A percentile compares a stretch with the other conserved stretches of the same genome.
phyloP scores from a whole-genome alignment of 1,140 invertebrate species.

The Saccostrea glomerata region DNA sequence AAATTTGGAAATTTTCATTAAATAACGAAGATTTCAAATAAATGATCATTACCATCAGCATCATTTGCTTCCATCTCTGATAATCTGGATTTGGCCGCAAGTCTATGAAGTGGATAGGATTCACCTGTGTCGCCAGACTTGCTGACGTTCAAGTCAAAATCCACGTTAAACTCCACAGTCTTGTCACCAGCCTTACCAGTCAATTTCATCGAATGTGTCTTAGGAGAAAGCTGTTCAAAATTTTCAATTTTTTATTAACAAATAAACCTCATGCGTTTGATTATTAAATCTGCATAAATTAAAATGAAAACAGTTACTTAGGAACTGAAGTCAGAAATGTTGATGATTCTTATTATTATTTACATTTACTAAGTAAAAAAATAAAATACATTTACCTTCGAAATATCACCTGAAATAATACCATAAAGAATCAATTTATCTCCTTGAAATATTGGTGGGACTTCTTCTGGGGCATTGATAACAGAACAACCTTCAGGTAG shows the following conservation, averaged over 20 bases:
- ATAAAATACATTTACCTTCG: background rate
- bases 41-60: background rate
- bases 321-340: too few relatives aligned
- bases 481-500: constrained; percentile 7
- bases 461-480: background rate
- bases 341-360: too few relatives aligned
- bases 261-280: too few relatives aligned
- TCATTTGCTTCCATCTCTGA: background rate
- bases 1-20: too few relatives aligned
- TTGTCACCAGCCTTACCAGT: background rate
- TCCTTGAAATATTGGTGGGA: constrained; percentile 28
- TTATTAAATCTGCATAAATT: too few relatives aligned
- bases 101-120: constrained; percentile 10
- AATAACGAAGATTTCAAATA: too few relatives aligned
- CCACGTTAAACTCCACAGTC: background rate
- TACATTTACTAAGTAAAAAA: too few relatives aligned
- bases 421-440: constrained; percentile 38
- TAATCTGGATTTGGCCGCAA: constrained; percentile 5
- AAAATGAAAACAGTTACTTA: too few relatives aligned
- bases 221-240: background rate
- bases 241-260: too few relatives aligned
- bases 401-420: background rate
- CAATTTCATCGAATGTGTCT: background rate
- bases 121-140: background rate
- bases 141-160: background rate